A percentile compares a stretch with the other conserved stretches of the same genome.
Evolutionary conservation across 2,888 invertebrate species (phyloP).

Genomic region (Lasioglossum morio): DNA sequence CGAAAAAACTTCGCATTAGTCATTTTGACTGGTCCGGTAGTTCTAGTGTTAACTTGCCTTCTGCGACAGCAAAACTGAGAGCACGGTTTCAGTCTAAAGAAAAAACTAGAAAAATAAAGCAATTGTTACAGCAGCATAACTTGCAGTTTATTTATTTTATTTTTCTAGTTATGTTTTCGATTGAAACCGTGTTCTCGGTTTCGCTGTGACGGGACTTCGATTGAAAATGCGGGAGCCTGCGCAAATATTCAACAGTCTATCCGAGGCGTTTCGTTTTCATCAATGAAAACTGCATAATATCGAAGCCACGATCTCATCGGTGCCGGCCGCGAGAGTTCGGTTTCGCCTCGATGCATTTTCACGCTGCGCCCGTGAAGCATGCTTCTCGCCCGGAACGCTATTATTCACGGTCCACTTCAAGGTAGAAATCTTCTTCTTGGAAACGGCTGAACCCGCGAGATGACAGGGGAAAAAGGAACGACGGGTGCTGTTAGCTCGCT

Average conservation of each 20-base stretch:
- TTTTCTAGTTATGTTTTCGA: neutral
- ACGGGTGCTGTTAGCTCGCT: constrained; percentile 2
- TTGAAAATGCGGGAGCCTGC: neutral
- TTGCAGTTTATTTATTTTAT: too few relatives aligned
- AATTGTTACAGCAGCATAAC: too few relatives aligned
- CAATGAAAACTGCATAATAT: constrained; percentile 24
- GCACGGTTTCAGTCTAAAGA: too few relatives aligned
- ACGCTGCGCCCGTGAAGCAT: constrained; percentile 14
- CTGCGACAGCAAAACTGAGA: too few relatives aligned
- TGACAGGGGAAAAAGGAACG: neutral
- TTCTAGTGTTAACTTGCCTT: too few relatives aligned
- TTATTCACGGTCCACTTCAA: constrained; percentile 55
- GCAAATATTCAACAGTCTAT: neutral
- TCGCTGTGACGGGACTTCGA: neutral
- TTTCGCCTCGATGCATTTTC: constrained; percentile 45
- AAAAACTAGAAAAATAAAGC: too few relatives aligned
- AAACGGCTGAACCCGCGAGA: constrained; percentile 17
- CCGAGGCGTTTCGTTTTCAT: neutral
- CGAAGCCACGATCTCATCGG: constrained; percentile 27
- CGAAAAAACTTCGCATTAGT: too few relatives aligned
- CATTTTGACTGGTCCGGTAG: too few relatives aligned
- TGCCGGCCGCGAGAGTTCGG: constrained; percentile 28
- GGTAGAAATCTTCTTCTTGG: constrained; percentile 46
- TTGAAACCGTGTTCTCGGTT: neutral
- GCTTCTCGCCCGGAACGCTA: constrained; percentile 34